Evolutionary conservation across 1,140 invertebrate species (phyloP).

Genomic region (Mercenaria mercenaria): DNA sequence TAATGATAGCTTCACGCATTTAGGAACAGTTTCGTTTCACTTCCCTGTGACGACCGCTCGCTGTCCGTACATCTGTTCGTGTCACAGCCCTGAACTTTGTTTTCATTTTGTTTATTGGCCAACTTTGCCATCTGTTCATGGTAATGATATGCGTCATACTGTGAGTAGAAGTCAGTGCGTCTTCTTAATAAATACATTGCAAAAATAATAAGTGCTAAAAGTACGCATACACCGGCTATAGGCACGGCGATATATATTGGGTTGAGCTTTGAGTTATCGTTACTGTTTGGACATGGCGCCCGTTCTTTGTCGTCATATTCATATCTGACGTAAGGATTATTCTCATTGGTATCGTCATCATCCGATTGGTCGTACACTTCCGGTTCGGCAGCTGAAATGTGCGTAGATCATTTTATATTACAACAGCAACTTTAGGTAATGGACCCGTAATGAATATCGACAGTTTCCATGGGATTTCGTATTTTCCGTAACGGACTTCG

Average conservation of each 20-base stretch:
- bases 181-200: conserved; percentile 83
- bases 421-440: too few relatives aligned
- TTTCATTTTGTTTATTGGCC: conserved; percentile 61
- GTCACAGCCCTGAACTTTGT: conserved; percentile 50
- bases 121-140: conserved; percentile 71
- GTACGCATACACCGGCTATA: conserved; percentile 82
- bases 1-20: conserved; percentile 70
- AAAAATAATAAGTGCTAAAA: conserved; percentile 83
- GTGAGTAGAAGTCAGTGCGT: conserved; percentile 75
- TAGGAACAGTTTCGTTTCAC: conserved; percentile 83
- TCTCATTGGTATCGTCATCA: neutral
- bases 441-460: too few relatives aligned
- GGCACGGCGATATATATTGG: conserved; percentile 84
- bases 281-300: conserved; percentile 62
- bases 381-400: neutral
- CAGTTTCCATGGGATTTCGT: too few relatives aligned
- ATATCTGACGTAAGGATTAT: conserved; percentile 49
- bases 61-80: conserved; percentile 83
- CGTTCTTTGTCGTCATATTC: conserved; percentile 45
- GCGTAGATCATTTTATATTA: too few relatives aligned
- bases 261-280: conserved; percentile 73
- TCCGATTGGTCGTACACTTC: neutral
- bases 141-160: conserved; percentile 74
- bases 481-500: too few relatives aligned
- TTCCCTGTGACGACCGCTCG: conserved; percentile 83